Evolutionary conservation across 2,888 invertebrate genomes (phyloP).

Genomic region (Amphimallon solstitiale): DNA sequence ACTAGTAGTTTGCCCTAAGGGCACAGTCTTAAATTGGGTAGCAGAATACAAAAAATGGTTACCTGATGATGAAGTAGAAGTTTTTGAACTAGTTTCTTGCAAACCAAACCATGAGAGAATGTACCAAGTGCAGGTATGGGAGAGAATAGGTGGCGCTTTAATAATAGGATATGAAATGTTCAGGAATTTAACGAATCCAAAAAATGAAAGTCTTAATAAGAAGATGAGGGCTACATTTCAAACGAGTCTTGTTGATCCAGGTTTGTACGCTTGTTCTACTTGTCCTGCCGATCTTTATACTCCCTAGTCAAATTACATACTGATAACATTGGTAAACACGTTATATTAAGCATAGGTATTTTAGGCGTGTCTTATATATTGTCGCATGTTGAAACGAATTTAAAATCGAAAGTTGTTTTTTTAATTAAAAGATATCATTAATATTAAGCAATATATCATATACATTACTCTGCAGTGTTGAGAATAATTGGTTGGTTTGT

Average conservation of each 20-base stretch:
- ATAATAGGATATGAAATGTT: conserved; percentile 97
- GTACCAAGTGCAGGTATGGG: conserved; percentile 82
- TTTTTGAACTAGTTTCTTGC: conserved; percentile 76
- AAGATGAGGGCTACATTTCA: conserved; percentile 78
- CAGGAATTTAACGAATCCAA: conserved; percentile 78
- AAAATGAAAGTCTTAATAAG: conserved; percentile 75
- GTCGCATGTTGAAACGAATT: too few relatives aligned
- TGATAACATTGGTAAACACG: too few relatives aligned
- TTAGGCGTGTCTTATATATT: too few relatives aligned
- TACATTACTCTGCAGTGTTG: too few relatives aligned
- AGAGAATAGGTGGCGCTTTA: conserved; percentile 85
- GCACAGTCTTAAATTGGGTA: conserved; percentile 96
- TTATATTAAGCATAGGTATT: too few relatives aligned
- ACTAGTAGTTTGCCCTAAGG: conserved; percentile 91
- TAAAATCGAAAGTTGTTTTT: too few relatives aligned
- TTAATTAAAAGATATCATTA: too few relatives aligned
- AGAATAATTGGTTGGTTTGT: too few relatives aligned
- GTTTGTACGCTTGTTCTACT: conserved; percentile 60
- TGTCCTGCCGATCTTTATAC: too few relatives aligned
- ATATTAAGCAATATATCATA: too few relatives aligned
- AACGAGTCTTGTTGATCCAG: conserved; percentile 83
- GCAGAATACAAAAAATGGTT: conserved; percentile 94
- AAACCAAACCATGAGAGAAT: conserved; percentile 83
- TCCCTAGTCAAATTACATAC: too few relatives aligned
- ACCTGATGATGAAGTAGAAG: conserved; percentile 73